Conservation (phyloP, 2,797 vertebrate genomes). For the Anabas testudineus region DNA sequence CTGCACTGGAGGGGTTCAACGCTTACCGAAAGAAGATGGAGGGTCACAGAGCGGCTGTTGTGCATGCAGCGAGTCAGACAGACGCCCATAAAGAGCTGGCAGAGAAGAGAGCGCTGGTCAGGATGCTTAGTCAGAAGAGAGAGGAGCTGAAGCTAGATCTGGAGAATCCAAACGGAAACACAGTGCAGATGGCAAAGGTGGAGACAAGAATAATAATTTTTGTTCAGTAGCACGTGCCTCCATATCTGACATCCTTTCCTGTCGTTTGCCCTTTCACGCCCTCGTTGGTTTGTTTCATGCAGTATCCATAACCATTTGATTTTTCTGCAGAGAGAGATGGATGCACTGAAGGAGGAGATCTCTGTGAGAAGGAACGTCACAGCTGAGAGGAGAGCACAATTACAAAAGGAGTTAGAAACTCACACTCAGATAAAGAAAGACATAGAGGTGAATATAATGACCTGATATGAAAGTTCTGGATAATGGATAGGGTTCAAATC, state of each 20-base stretch:
- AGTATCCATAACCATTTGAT: neutral
- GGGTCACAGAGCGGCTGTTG: slow-evolving; percentile 61
- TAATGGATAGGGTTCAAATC: too few species aligned
- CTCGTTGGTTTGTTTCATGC: neutral
- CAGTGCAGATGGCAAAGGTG: slow-evolving; percentile 70
- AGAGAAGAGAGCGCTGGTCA: slow-evolving; percentile 63
- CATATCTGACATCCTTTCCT: neutral
- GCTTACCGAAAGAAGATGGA: slow-evolving; percentile 73
- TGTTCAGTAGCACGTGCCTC: neutral
- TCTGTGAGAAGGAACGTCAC: slow-evolving; percentile 32
- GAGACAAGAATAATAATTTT: too few species aligned
- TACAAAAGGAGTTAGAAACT: slow-evolving; percentile 64
- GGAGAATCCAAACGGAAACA: slow-evolving; percentile 69
- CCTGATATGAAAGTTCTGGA: too few species aligned
- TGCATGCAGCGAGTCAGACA: slow-evolving; percentile 45
- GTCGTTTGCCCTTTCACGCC: neutral
- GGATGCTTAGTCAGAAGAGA: slow-evolving; percentile 55
- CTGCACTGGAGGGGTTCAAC: slow-evolving; percentile 33
- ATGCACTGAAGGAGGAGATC: slow-evolving; percentile 63
- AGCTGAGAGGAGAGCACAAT: slow-evolving; percentile 47
- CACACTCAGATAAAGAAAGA: slow-evolving; percentile 77
- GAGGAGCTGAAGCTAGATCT: slow-evolving; percentile 72
- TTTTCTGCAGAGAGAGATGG: slow-evolving; percentile 68
- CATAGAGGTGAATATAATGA: too few species aligned
- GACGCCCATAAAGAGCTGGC: slow-evolving; percentile 61